Evolutionary conservation across 2,797 vertebrate species (phyloP), one percentile per base, ranked within the genome.

Genomic region (Falco cherrug): DNA sequence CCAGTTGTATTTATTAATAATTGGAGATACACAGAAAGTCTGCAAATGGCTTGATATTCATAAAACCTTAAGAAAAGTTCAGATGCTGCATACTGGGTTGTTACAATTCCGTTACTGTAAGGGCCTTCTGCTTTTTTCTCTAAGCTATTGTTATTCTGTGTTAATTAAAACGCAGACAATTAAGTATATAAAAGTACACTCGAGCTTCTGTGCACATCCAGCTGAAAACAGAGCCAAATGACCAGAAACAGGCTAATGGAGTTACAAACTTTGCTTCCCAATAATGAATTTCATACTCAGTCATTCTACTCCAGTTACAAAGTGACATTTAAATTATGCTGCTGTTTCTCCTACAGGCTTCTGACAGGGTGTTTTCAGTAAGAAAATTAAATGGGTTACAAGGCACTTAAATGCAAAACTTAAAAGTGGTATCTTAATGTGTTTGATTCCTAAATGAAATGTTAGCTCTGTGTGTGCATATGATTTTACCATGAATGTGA

Each of bases 321-420:
- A 93, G 47, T 89, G 92, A 84, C 94, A 95, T 95, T 97, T 96
- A 97, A 97, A 97, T 96, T 89, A 79, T 31, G 84, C 35, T 89
- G 56, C 47, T 95, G 67, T 92, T 96, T 85, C 85, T 95, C 79
- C 69, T 83, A 51, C 89, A 71, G 51, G 41, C 85, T 96, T 94
- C 67, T 95, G 86, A 95, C 74, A 93, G 41, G 39, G 57, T 84
- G 51, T 83, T 95, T 97, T 94, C 48, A 87, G 84, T 47, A 81
- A 90, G 57, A 90, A 96, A 98, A 96, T 78, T 78, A 70, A 97
- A 96, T 90, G 75, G 87, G 71, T 94, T 95, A 76, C 83, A 83
- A 94, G 88, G 63, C 77, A 76, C 50, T 96, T 95, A 90, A 96
- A 92, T 16, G 37, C 60, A 95, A 41, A 3, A 25, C 95, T 93